Evolutionary conservation across 1,140 invertebrate species (phyloP).

Genomic region (Drosophila pandora): DNA sequence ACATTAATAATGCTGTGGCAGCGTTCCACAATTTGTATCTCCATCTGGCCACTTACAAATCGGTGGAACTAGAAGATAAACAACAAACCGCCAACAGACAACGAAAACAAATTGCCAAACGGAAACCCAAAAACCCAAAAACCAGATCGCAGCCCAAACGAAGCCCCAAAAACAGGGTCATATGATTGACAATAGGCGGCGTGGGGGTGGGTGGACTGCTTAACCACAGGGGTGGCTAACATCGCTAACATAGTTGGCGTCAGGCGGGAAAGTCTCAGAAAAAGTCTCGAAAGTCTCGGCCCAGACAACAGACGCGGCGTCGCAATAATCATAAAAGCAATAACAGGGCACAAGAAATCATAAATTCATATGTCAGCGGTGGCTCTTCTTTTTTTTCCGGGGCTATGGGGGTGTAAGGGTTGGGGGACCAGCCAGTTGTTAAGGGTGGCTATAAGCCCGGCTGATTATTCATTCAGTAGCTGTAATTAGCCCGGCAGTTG

Average conservation of each 20-base stretch:
- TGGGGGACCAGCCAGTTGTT: no score
- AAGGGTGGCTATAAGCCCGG: not conserved
- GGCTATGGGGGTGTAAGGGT: not conserved
- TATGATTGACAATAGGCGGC: constrained; percentile 61
- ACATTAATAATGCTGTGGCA: constrained; percentile 52
- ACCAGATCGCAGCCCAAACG: constrained; percentile 34
- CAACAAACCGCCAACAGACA: not conserved
- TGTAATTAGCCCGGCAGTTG: constrained; percentile 63
- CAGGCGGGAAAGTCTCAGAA: constrained; percentile 52
- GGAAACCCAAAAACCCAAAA: constrained; percentile 39
- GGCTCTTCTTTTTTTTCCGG: constrained; percentile 17
- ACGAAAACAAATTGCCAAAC: constrained; percentile 60
- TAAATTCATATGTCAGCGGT: constrained; percentile 54
- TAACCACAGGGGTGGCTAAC: constrained; percentile 24
- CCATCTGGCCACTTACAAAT: constrained; percentile 1
- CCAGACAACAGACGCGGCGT: constrained; percentile 73
- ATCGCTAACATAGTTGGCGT: constrained; percentile 47
- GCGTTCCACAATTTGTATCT: constrained; percentile 23
- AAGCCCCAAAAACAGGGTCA: constrained; percentile 38
- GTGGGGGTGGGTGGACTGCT: not conserved
- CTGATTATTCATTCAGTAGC: constrained; percentile 52
- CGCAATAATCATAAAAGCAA: constrained; percentile 78
- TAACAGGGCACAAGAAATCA: constrained; percentile 51
- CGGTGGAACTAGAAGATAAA: constrained; percentile 60
- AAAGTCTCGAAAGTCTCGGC: constrained; percentile 35